These are phyloP conservation scores for Hemichromis elongatus DNA, from an alignment of 2,113 vertebrate species.

Conservation along the genomic window DNA sequence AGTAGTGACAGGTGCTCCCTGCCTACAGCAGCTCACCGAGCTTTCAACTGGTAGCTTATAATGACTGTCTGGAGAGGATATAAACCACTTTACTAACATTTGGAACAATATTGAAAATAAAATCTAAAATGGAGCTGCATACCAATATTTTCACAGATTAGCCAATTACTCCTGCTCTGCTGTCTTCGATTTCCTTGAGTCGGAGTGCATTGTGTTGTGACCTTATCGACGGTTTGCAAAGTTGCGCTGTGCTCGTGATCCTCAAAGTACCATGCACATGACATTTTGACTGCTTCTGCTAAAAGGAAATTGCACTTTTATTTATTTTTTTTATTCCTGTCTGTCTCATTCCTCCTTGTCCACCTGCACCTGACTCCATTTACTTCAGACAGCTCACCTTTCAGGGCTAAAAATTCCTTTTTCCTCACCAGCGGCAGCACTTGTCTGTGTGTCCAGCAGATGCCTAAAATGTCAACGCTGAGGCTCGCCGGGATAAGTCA, in stretches of 20 bases:
- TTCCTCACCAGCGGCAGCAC: not conserved
- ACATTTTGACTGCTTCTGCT: not conserved
- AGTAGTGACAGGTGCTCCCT: slow-evolving; percentile 45
- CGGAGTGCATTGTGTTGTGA: not conserved
- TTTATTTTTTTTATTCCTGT: not conserved
- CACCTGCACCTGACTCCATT: not conserved
- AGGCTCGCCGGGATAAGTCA: not conserved
- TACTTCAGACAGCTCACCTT: not conserved
- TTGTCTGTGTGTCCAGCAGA: slow-evolving; percentile 5
- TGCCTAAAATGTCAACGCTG: slow-evolving; percentile 15
- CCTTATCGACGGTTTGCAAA: not conserved
- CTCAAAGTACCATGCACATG: not conserved
- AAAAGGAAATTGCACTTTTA: not conserved
- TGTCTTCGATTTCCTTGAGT: not conserved
- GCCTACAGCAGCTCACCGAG: slow-evolving; percentile 36
- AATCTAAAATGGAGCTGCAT: not conserved
- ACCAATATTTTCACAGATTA: not conserved
- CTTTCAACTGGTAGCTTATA: slow-evolving; percentile 28
- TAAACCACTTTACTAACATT: not conserved
- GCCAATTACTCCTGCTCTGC: not conserved
- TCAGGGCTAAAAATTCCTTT: not conserved
- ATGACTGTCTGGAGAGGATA: slow-evolving; percentile 20
- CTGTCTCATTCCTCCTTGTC: not conserved
- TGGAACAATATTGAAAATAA: not conserved
- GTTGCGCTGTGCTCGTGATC: not conserved